Conservation (phyloP, 2,113 vertebrate species). For the Haliaeetus leucogaster region DNA sequence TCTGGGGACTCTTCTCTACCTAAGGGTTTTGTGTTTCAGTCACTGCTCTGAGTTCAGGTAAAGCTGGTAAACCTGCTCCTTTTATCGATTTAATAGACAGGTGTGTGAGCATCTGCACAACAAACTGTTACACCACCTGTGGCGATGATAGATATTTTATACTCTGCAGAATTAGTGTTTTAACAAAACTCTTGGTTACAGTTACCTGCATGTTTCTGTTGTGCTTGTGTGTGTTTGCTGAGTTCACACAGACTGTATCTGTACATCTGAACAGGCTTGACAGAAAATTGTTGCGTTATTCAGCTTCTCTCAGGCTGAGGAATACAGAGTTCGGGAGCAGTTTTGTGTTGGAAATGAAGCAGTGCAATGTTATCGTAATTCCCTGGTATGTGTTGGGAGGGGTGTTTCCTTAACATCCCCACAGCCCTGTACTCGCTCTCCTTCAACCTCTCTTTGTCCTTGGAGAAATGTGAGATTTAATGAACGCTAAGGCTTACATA, state of each 20-base stretch:
- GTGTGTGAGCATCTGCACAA: background rate
- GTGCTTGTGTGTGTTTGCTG: background rate
- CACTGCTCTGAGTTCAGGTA: background rate
- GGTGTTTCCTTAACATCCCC: background rate
- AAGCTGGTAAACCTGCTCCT: background rate
- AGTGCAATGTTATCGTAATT: background rate
- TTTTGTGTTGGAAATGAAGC: background rate
- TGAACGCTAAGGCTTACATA: background rate
- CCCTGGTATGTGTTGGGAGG: background rate
- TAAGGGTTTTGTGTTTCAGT: background rate
- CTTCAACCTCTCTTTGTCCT: background rate
- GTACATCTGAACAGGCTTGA: background rate
- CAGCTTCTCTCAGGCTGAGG: background rate
- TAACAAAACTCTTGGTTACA: background rate
- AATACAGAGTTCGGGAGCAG: background rate
- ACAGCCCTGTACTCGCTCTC: background rate
- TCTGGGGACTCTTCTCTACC: background rate
- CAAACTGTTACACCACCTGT: constrained; percentile 31
- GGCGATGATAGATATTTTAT: constrained; percentile 15
- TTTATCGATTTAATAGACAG: background rate
- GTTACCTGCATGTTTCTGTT: background rate
- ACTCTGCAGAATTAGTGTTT: background rate
- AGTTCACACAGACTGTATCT: background rate
- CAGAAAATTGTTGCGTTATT: background rate
- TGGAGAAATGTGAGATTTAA: background rate